Percentiles rank a stretch among this genome's conserved stretches.
These are phyloP conservation scores for Dendroctonus ponderosae DNA, from an alignment of 1,140 invertebrate species.

Conservation along the genomic window DNA sequence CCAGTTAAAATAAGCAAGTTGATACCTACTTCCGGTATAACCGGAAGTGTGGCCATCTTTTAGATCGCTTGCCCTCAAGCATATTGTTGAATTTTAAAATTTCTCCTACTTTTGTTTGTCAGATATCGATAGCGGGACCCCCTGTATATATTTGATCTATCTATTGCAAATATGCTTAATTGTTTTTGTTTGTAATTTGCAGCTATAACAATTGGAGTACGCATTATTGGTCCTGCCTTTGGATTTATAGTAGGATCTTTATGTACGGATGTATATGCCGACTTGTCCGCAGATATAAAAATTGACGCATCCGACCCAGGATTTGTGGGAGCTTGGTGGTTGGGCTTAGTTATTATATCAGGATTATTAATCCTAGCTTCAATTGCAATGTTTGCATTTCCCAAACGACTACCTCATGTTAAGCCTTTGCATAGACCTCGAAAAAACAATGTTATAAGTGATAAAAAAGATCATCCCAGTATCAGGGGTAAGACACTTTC, in stretches of 20 bases:
- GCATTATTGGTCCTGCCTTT: slow-evolving; percentile 85
- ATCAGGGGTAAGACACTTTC: slow-evolving; percentile 50
- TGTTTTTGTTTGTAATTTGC: slow-evolving; percentile 39
- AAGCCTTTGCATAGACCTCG: slow-evolving; percentile 48
- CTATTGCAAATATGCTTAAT: too few species aligned
- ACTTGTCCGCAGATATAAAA: slow-evolving; percentile 71
- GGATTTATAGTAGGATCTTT: slow-evolving; percentile 89
- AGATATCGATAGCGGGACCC: too few species aligned
- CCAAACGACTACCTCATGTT: slow-evolving; percentile 61
- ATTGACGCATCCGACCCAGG: slow-evolving; percentile 80
- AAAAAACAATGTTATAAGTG: slow-evolving; percentile 46
- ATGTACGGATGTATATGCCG: slow-evolving; percentile 83
- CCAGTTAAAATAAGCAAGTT: too few species aligned
- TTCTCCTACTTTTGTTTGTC: too few species aligned
- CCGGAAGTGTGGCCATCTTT: too few species aligned
- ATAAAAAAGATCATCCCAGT: slow-evolving; percentile 61
- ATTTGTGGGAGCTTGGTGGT: slow-evolving; percentile 92
- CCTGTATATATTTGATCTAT: too few species aligned
- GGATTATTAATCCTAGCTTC: slow-evolving; percentile 75
- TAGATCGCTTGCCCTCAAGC: too few species aligned
- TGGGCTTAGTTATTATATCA: slow-evolving; percentile 77
- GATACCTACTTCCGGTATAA: too few species aligned
- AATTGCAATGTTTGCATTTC: slow-evolving; percentile 86
- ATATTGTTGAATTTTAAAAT: too few species aligned
- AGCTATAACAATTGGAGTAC: slow-evolving; percentile 89